These are phyloP conservation scores for Solenodon paradoxus DNA, from an alignment of 2,113 vertebrate species.

Conservation along the genomic window DNA sequence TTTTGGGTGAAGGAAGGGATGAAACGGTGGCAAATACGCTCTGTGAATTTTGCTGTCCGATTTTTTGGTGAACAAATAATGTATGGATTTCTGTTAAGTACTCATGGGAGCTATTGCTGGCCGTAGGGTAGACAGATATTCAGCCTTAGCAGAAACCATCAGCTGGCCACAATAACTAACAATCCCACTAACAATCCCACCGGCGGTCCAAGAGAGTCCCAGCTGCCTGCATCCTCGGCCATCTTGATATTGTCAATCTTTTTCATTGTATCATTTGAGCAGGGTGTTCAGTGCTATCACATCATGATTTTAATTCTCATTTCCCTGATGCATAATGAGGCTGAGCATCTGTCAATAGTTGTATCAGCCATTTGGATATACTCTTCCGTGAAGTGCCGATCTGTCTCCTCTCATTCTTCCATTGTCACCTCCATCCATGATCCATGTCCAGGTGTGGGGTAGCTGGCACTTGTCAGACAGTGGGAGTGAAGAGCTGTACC, in stretches of 20 bases:
- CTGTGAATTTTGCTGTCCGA: not conserved
- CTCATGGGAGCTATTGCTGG: not conserved
- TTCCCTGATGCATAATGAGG: not conserved
- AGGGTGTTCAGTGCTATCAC: not conserved
- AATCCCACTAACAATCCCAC: no score
- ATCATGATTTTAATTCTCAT: not conserved
- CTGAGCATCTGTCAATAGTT: not conserved
- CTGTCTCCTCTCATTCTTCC: not conserved
- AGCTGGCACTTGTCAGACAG: not conserved
- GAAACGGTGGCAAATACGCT: not conserved
- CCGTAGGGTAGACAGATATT: not conserved
- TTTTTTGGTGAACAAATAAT: not conserved
- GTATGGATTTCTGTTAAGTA: not conserved
- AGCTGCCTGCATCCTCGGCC: not conserved
- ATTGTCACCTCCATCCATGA: not conserved
- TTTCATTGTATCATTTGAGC: not conserved
- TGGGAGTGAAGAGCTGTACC: not conserved
- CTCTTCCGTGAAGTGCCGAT: not conserved
- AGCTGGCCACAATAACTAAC: no score
- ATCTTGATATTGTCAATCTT: not conserved
- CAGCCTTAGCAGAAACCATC: not conserved
- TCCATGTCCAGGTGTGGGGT: not conserved
- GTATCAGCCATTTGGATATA: not conserved
- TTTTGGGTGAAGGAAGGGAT: not conserved
- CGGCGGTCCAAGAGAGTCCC: no score